These are phyloP conservation scores for Chrysodeixis includens DNA, from an alignment of 2,888 invertebrate species.

Conservation along the genomic window DNA sequence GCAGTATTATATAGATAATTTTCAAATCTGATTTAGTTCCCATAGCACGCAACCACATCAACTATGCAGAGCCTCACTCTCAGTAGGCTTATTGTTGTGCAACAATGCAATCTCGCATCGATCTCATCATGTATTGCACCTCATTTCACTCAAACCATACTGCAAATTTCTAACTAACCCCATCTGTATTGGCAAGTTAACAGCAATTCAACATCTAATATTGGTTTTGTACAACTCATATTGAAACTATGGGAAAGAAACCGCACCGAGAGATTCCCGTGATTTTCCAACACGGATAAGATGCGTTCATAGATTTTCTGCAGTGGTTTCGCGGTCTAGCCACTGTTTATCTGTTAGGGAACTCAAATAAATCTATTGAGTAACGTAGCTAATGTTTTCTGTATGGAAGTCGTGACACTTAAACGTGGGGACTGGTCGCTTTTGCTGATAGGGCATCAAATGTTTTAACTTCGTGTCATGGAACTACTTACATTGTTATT, in stretches of 20 bases:
- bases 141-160: constrained; percentile 79
- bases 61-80: constrained; percentile 74
- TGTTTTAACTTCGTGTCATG: constrained; percentile 70
- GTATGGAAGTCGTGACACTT: constrained; percentile 81
- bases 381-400: constrained; percentile 78
- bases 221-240: constrained; percentile 86
- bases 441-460: constrained; percentile 71
- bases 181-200: constrained; percentile 77
- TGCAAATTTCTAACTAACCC: constrained; percentile 68
- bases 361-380: constrained; percentile 85
- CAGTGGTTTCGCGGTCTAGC: constrained; percentile 84
- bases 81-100: constrained; percentile 80
- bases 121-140: constrained; percentile 83
- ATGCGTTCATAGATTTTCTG: constrained; percentile 83
- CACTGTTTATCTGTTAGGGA: constrained; percentile 82
- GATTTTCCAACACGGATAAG: constrained; percentile 84
- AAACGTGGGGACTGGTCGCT: constrained; percentile 74
- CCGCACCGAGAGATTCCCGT: constrained; percentile 82
- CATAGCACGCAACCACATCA: constrained; percentile 84
- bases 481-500: constrained; percentile 45
- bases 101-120: constrained; percentile 84
- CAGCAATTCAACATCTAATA: constrained; percentile 80
- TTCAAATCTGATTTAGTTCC: constrained; percentile 82
- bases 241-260: constrained; percentile 82
- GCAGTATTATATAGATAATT: constrained; percentile 74